Evolutionary conservation across 1,140 invertebrate genomes (phyloP), one percentile per base, ranked within the genome.

Genomic region (Cyrtorhinus lividipennis): DNA sequence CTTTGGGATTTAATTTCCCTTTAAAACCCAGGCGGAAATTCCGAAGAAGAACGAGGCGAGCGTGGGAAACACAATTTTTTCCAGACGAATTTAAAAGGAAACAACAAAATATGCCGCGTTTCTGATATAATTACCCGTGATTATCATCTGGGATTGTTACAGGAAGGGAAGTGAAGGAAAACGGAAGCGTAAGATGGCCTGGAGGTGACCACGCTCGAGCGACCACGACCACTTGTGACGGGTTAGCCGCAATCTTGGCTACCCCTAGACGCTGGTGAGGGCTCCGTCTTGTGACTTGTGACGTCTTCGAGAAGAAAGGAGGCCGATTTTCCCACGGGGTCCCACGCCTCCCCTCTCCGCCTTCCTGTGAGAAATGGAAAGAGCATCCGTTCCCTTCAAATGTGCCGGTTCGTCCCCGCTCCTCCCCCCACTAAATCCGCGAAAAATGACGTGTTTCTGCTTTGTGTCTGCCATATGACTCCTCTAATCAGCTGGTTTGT

Each of bases 361-460:
- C 63, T 46, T 62, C 59, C 45, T 69, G 68, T 69, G 68, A 69
- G 68, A 69, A 69, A 65, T 66, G 66, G 63, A 65, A 64, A 65
- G 59, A 66, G 62, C 68, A 69, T 69, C 68, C 68, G 68, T 69
- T 69, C 68, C 68, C 68, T 67, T 24, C 23, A 10, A 23, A 23
- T 24, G 38, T 8, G 13, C 46, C 22, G 61, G 58, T 59, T 20
- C n/a, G 38, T 44, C 8, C 38, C 48, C 20, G 10, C 48, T 20
- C 48, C 48, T 20, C 20, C 48, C 24, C 58, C 56, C 56, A 24
- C 23, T 24, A n/a, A n/a, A n/a, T n/a, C n/a, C n/a, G n/a, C n/a
- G n/a, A n/a, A n/a, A n/a, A n/a, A n/a, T n/a, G n/a, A n/a, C n/a
- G n/a, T n/a, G n/a, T n/a, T n/a, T n/a, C n/a, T n/a, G n/a, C n/a